Percentiles rank a stretch among this genome's conserved stretches.
These are phyloP conservation scores for Homarus gammarus DNA, from an alignment of 2,888 invertebrate species.

Conservation along the genomic window DNA sequence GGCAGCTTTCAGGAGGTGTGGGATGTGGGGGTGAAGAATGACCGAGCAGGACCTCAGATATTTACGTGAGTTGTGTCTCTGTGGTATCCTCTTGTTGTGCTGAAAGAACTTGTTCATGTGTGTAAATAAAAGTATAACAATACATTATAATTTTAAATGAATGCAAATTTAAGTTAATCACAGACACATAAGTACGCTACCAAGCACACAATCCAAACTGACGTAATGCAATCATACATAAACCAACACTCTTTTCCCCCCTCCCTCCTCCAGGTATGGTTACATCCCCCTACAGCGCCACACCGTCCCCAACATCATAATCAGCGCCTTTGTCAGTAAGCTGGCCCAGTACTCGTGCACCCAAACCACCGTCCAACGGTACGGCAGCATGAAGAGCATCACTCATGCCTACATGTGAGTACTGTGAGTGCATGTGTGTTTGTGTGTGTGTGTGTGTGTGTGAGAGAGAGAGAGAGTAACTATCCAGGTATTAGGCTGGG, in stretches of 20 bases:
- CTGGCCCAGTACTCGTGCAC: constrained; percentile 30
- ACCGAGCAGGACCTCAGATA: constrained; percentile 16
- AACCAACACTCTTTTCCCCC: background rate
- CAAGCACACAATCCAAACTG: no score
- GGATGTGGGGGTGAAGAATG: background rate
- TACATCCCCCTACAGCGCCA: constrained; percentile 34
- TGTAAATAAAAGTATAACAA: no score
- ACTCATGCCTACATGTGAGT: constrained; percentile 49
- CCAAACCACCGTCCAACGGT: constrained; percentile 51
- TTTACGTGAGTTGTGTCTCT: background rate
- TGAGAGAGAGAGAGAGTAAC: no score
- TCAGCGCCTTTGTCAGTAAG: constrained; percentile 9
- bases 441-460: no score
- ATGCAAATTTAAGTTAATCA: no score
- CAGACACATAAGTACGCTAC: no score
- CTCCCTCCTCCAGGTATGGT: constrained; percentile 1
- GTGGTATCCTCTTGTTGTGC: no score
- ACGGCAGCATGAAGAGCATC: constrained; percentile 40
- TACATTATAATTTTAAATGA: no score
- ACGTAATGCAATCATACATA: no score
- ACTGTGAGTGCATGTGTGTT: background rate
- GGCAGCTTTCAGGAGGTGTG: constrained; percentile 17
- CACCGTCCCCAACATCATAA: constrained; percentile 44
- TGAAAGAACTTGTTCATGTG: no score
- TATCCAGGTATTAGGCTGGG: no score